Evolutionary conservation across 2,888 invertebrate species (phyloP).

Genomic region (Punctoribates punctum): DNA sequence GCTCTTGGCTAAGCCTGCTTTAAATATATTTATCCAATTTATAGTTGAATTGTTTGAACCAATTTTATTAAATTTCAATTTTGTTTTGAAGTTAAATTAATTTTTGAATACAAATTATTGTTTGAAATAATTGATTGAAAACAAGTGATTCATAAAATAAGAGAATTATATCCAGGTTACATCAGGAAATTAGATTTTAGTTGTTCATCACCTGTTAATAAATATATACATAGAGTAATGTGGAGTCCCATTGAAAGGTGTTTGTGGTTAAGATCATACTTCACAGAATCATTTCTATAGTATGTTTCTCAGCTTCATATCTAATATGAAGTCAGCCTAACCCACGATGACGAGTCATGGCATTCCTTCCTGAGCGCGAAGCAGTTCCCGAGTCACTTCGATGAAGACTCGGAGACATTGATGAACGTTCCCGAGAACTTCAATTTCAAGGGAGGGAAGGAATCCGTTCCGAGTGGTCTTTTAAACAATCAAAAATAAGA

Average conservation of each 20-base stretch:
- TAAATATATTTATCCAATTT: too few relatives aligned
- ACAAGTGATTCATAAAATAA: too few relatives aligned
- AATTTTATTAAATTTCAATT: too few relatives aligned
- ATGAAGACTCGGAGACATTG: conserved; percentile 33
- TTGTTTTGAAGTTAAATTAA: too few relatives aligned
- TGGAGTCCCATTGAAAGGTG: not conserved
- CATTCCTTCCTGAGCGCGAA: conserved; percentile 40
- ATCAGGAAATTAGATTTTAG: too few relatives aligned
- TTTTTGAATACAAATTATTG: too few relatives aligned
- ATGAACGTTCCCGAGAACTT: conserved; percentile 41
- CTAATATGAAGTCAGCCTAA: conserved; percentile 40
- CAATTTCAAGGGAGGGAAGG: conserved; percentile 38
- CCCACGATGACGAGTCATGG: conserved; percentile 44
- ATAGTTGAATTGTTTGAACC: too few relatives aligned
- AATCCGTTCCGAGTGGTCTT: conserved; percentile 44
- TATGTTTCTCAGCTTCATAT: conserved; percentile 43
- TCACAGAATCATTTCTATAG: conserved; percentile 45
- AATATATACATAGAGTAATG: not conserved
- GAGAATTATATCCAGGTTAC: too few relatives aligned
- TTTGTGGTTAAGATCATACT: conserved; percentile 44
- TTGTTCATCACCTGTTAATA: too few relatives aligned
- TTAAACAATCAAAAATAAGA: conserved; percentile 35
- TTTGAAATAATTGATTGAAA: too few relatives aligned
- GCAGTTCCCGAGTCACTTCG: too few relatives aligned
- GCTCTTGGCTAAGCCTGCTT: too few relatives aligned